Evolutionary conservation across 35 echinoderm and acorn worm genomes (phyloP).

Genomic region (Ophioderma brevispina): DNA sequence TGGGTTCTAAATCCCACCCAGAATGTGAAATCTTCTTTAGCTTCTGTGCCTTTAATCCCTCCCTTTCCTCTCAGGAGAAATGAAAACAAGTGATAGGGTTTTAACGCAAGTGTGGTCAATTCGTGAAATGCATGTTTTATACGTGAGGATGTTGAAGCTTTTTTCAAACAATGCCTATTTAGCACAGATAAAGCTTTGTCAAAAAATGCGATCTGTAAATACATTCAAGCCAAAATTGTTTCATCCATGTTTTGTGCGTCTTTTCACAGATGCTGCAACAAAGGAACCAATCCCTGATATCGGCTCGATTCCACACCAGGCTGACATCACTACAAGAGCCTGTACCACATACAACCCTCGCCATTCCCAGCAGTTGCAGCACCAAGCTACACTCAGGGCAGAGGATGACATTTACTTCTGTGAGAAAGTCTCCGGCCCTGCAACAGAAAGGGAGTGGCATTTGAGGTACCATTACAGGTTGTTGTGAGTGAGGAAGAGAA

Average conservation of each 20-base stretch:
- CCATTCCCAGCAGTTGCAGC: neutral
- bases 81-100: too few species aligned
- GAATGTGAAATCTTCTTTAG: too few species aligned
- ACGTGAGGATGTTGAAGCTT: too few species aligned
- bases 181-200: neutral
- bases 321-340: neutral
- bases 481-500: too few species aligned
- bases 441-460: constrained; percentile 40
- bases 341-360: neutral
- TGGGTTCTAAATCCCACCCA: too few species aligned
- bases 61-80: too few species aligned
- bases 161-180: too few species aligned
- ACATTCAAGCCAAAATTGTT: neutral
- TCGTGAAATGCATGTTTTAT: too few species aligned
- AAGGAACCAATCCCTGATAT: neutral
- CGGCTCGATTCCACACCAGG: neutral
- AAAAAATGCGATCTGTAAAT: neutral
- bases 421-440: constrained; percentile 35
- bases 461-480: constrained; percentile 31
- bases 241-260: neutral
- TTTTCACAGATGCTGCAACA: neutral
- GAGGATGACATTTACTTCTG: constrained; percentile 51
- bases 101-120: too few species aligned
- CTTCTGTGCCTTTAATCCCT: too few species aligned
- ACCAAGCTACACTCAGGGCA: neutral